Percentiles rank a stretch among this genome's conserved stretches.
Evolutionary conservation across 64 coral and sea anemone genomes (phyloP).

Genomic region (Exaiptasia diaphana): DNA sequence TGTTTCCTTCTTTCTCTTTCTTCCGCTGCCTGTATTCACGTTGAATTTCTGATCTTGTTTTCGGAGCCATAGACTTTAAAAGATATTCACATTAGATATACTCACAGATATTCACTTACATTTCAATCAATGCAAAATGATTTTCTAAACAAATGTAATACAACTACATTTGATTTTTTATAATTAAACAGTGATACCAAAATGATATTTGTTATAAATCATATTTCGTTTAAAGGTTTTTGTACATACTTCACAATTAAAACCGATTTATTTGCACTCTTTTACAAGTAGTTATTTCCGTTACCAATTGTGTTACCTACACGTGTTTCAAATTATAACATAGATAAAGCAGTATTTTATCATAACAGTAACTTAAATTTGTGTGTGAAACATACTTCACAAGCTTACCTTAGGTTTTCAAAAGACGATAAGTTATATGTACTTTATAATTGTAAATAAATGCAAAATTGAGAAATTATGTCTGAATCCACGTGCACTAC

Average conservation of each 20-base stretch:
- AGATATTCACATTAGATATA: background rate
- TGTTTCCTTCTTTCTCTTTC: background rate
- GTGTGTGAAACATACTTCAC: background rate
- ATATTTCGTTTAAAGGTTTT: background rate
- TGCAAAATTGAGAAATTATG: background rate
- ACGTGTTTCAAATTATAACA: background rate
- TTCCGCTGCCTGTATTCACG: background rate
- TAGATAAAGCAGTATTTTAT: background rate
- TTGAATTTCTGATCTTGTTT: slow-evolving; percentile 1
- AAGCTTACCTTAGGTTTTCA: background rate
- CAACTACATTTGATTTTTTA: background rate
- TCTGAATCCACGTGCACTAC: background rate
- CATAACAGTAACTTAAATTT: background rate
- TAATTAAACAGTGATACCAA: background rate
- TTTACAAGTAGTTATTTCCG: background rate
- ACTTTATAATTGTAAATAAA: background rate
- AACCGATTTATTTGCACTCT: background rate
- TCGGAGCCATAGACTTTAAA: background rate
- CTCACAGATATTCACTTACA: background rate
- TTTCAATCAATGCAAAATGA: background rate
- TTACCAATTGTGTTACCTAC: background rate
- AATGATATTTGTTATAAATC: background rate
- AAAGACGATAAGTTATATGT: background rate
- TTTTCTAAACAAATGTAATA: background rate
- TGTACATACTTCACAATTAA: background rate